A percentile compares a stretch with the other conserved stretches of the same genome.
Conservation (phyloP, 1,140 invertebrate species). For the Leptinotarsa texana region DNA sequence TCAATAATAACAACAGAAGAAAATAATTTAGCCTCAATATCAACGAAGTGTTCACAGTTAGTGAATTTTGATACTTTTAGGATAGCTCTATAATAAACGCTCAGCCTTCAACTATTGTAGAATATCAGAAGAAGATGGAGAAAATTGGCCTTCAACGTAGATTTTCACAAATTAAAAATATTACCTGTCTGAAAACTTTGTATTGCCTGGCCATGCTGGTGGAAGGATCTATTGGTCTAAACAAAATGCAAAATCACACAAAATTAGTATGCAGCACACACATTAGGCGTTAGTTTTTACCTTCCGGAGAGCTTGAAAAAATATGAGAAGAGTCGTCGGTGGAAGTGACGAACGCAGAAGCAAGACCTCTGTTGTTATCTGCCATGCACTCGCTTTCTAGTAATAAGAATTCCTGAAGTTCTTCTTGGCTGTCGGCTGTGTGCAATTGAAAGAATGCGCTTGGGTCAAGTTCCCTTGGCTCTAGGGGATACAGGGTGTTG, state of each 20-base stretch:
- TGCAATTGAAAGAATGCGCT: slow-evolving; percentile 63
- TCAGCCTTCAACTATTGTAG: no score
- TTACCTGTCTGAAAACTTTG: slow-evolving; percentile 36
- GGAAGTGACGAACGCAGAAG: slow-evolving; percentile 54
- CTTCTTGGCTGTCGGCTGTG: slow-evolving; percentile 66
- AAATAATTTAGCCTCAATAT: no score
- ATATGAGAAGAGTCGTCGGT: slow-evolving; percentile 20
- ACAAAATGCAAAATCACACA: slow-evolving; percentile 35
- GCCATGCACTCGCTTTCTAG: slow-evolving; percentile 67
- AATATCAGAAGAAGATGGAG: no score
- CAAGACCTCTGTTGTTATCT: slow-evolving; percentile 56
- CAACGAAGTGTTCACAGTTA: no score
- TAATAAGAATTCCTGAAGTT: slow-evolving; percentile 68
- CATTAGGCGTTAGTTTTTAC: slow-evolving; percentile 40
- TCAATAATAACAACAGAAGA: no score
- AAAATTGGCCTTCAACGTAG: no score
- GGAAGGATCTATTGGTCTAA: slow-evolving; percentile 39
- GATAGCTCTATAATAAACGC: no score
- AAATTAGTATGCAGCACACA: slow-evolving; percentile 41
- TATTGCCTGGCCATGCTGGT: slow-evolving; percentile 41
- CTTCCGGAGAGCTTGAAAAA: slow-evolving; percentile 28
- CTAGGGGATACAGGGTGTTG: slow-evolving; percentile 59
- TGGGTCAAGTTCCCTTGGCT: slow-evolving; percentile 65
- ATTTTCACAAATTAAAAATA: neutral
- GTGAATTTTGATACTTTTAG: no score